These are phyloP conservation scores for Poecilus cupreus DNA, from an alignment of 2,888 invertebrate genomes.

Conservation along the genomic window DNA sequence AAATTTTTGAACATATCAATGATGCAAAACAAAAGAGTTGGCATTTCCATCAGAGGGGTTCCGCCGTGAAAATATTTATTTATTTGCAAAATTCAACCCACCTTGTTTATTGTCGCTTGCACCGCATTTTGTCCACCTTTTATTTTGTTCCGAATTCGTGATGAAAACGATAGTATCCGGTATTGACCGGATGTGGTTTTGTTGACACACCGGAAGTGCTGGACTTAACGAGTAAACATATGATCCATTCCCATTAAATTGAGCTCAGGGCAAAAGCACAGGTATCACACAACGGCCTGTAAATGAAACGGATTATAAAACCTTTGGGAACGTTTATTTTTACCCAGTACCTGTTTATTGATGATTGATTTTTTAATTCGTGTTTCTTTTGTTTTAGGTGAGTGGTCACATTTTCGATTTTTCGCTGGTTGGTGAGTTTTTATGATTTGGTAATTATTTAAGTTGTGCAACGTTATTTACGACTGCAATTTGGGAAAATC, in stretches of 20 bases:
- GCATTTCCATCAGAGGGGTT: not conserved
- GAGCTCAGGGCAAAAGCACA: not conserved
- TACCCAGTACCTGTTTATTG: not conserved
- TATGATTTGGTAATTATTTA: constrained; percentile 28
- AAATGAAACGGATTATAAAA: constrained; percentile 29
- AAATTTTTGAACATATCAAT: constrained; percentile 2
- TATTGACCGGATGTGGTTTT: constrained; percentile 60
- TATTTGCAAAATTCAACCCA: not conserved
- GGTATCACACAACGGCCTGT: not conserved
- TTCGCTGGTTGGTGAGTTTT: constrained; percentile 23
- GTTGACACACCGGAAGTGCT: constrained; percentile 55
- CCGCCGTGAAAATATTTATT: not conserved
- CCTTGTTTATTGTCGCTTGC: not conserved
- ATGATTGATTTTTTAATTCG: constrained; percentile 36
- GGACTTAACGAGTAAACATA: constrained; percentile 52
- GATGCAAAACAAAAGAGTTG: not conserved
- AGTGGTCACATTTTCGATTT: constrained; percentile 27
- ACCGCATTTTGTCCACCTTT: not conserved
- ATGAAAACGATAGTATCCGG: constrained; percentile 46
- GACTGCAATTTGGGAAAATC: constrained; percentile 14
- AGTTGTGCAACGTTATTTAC: constrained; percentile 21
- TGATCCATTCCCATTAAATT: constrained; percentile 53
- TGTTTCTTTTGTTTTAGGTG: constrained; percentile 46
- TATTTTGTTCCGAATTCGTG: constrained; percentile 35
- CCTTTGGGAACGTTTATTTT: constrained; percentile 5